Percentiles rank a stretch among this genome's conserved stretches.
phyloP scores from a whole-genome alignment of 2,113 vertebrate genomes.

The Chamaetylas fuelleborni region DNA sequence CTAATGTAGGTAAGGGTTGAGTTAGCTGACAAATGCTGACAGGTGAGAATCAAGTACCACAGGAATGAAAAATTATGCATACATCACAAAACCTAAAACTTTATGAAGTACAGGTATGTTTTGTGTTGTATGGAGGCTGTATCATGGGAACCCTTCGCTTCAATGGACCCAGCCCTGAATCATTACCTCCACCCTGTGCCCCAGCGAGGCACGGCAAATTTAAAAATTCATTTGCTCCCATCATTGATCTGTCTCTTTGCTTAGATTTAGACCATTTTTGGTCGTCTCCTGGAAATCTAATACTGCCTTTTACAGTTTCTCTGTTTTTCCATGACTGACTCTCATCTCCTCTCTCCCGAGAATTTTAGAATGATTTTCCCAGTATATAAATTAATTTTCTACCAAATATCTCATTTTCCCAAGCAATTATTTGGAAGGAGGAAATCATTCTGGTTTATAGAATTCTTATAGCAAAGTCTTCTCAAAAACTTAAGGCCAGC shows the following conservation, averaged over 20 bases:
- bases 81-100: not conserved
- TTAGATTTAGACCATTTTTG: not conserved
- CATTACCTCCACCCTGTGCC: constrained; percentile 20
- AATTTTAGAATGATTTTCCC: not conserved
- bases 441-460: not conserved
- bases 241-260: not conserved
- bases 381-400: not conserved
- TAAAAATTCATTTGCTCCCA: not conserved
- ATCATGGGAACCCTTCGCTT: not conserved
- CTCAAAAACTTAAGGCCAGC: not conserved
- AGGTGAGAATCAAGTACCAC: not conserved
- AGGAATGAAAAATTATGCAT: accelerated
- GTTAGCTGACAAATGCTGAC: not conserved
- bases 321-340: not conserved
- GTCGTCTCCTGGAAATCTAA: not conserved
- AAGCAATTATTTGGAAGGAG: not conserved
- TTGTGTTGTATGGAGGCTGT: not conserved
- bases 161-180: not conserved
- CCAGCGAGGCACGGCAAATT: not conserved
- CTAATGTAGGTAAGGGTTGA: accelerated
- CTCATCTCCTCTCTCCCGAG: accelerated
- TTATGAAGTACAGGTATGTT: not conserved
- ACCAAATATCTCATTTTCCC: not conserved
- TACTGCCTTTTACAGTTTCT: not conserved
- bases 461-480: not conserved